A percentile compares a stretch with the other conserved stretches of the same genome.
Conservation (phyloP, 2,888 invertebrate genomes). For the Caenorhabditis sp. region DNA sequence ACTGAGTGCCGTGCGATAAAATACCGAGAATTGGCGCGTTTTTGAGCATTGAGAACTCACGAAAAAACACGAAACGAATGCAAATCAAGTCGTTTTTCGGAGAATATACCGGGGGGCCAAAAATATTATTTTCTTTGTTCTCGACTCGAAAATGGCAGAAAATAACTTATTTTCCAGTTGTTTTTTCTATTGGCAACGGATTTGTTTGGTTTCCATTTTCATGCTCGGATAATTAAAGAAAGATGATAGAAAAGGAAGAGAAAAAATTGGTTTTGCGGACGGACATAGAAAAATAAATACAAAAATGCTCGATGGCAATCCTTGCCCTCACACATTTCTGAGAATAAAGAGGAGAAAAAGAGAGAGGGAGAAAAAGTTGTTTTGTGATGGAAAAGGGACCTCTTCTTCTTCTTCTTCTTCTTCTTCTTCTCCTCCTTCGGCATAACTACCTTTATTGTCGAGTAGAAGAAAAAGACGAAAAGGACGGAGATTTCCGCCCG, state of each 20-base stretch:
- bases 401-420: neutral
- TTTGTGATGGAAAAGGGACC: conserved; percentile 8
- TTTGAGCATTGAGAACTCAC: too few relatives aligned
- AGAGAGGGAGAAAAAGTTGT: neutral
- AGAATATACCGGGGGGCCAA: neutral
- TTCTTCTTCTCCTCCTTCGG: neutral
- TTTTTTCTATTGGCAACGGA: too few relatives aligned
- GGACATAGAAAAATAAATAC: neutral
- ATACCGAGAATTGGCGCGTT: too few relatives aligned
- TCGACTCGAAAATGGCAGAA: too few relatives aligned
- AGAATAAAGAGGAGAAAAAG: conserved; percentile 20
- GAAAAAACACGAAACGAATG: neutral
- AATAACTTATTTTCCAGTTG: too few relatives aligned
- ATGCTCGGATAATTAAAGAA: too few relatives aligned
- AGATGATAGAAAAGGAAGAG: neutral
- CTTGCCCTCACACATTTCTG: too few relatives aligned
- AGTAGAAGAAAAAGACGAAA: conserved; percentile 1
- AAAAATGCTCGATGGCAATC: too few relatives aligned
- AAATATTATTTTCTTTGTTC: too few relatives aligned
- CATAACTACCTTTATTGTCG: conserved; percentile 38
- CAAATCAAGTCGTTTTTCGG: conserved; percentile 2
- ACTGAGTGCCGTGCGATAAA: too few relatives aligned
- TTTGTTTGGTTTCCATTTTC: too few relatives aligned
- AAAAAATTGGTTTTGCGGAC: neutral
- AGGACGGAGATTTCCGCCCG: too few relatives aligned